Percentiles rank a stretch among this genome's conserved stretches.
Evolutionary conservation across 2,113 vertebrate species (phyloP).

Genomic region (Saiga tatarica): DNA sequence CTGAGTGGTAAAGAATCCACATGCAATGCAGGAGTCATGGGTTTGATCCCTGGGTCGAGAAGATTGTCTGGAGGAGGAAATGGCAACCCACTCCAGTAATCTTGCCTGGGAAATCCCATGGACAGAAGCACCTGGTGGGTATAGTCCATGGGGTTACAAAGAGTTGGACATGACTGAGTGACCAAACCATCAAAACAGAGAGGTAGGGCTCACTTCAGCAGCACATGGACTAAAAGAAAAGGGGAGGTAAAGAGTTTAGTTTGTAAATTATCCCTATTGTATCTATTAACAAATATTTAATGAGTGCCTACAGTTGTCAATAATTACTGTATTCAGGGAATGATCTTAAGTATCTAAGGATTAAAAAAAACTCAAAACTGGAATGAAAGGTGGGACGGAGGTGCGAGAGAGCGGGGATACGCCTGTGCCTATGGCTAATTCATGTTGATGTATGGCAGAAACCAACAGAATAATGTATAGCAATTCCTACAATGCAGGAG

Average conservation of each 20-base stretch:
- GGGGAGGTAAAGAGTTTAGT: background rate
- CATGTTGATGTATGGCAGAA: background rate
- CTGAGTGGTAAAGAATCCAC: background rate
- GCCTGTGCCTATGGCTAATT: background rate
- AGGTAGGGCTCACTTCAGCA: accelerated
- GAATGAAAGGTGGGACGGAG: background rate
- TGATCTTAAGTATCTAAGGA: background rate
- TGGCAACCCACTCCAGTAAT: background rate
- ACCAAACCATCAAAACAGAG: background rate
- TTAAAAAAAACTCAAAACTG: background rate
- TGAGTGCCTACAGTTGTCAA: background rate
- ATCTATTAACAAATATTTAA: background rate
- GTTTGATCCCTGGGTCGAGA: background rate
- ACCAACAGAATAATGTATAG: background rate
- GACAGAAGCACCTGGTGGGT: background rate
- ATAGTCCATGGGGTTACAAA: background rate
- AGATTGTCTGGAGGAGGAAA: background rate
- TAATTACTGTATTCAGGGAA: background rate
- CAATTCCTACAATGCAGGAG: background rate
- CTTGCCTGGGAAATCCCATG: background rate
- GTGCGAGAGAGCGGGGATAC: background rate
- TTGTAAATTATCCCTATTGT: background rate
- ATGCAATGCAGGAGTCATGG: background rate
- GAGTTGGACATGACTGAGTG: background rate
- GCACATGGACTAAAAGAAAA: background rate